A percentile compares a stretch with the other conserved stretches of the same genome.
Evolutionary conservation across 1,140 invertebrate genomes (phyloP).

Genomic region (Theocolax elegans): DNA sequence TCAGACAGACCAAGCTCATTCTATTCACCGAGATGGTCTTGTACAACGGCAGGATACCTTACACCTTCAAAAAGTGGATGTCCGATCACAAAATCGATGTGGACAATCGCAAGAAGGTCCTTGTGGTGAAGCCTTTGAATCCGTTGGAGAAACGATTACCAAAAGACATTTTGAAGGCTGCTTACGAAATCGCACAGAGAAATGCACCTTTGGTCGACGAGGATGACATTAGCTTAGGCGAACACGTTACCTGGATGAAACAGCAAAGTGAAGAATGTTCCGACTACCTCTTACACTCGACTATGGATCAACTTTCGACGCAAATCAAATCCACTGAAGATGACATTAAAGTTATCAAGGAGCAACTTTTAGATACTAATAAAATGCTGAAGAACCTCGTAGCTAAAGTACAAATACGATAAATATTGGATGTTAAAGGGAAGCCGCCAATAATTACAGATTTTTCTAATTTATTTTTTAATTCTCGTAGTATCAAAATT

Average conservation of each 20-base stretch:
- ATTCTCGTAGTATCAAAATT: too few species aligned
- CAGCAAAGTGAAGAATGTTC: conserved; percentile 48
- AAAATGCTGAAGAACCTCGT: conserved; percentile 56
- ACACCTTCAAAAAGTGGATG: conserved; percentile 60
- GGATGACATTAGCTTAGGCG: conserved; percentile 49
- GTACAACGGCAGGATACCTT: conserved; percentile 71
- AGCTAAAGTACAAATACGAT: conserved; percentile 33
- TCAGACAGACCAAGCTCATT: conserved; percentile 76
- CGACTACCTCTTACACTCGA: conserved; percentile 44
- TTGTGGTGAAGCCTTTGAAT: conserved; percentile 75
- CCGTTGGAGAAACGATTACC: conserved; percentile 74
- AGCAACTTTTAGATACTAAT: conserved; percentile 57
- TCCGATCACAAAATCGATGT: conserved; percentile 63
- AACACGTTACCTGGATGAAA: conserved; percentile 53
- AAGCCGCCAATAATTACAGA: too few species aligned
- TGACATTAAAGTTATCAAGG: conserved; percentile 53
- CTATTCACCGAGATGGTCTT: conserved; percentile 75
- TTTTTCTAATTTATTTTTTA: too few species aligned
- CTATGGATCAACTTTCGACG: conserved; percentile 49
- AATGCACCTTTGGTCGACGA: conserved; percentile 54
- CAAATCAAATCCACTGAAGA: conserved; percentile 57
- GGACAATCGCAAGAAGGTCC: conserved; percentile 62
- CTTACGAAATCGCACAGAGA: conserved; percentile 72
- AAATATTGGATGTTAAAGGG: too few species aligned
- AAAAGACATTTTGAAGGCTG: conserved; percentile 72